Evolutionary conservation across 2,888 invertebrate species (phyloP).

Genomic region (Cephus runcator): DNA sequence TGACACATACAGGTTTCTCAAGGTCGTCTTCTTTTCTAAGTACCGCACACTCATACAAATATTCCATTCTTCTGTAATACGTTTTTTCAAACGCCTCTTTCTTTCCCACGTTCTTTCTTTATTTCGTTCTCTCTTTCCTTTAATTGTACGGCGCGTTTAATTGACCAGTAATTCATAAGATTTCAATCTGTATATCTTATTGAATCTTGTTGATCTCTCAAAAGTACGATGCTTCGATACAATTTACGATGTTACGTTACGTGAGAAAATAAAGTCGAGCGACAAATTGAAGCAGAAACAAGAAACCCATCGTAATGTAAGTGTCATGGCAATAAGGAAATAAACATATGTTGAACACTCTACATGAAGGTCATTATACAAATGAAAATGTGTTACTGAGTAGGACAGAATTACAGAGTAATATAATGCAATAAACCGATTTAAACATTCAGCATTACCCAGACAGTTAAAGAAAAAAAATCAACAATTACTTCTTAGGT

Average conservation of each 20-base stretch:
- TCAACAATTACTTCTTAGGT: constrained; percentile 34
- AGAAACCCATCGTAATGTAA: no score
- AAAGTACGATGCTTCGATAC: no score
- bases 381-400: no score
- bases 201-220: not conserved
- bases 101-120: constrained; percentile 7
- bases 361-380: no score
- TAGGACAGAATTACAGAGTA: no score
- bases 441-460: not conserved
- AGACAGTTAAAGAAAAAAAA: not conserved
- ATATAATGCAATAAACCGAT: no score
- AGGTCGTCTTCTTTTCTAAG: constrained; percentile 21
- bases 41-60: constrained; percentile 10
- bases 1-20: constrained; percentile 28
- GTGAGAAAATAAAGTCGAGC: no score
- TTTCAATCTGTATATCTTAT: not conserved
- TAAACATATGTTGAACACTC: no score
- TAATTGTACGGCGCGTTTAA: constrained; percentile 9
- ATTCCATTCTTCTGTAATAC: constrained; percentile 15
- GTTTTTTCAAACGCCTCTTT: constrained; percentile 8
- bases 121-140: constrained; percentile 12
- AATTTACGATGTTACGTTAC: no score
- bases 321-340: no score
- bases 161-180: not conserved
- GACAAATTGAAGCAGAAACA: no score